Evolutionary conservation across 2,797 vertebrate genomes (phyloP), one percentile per base, ranked within the genome.

Genomic region (Anomalospiza imberbis): DNA sequence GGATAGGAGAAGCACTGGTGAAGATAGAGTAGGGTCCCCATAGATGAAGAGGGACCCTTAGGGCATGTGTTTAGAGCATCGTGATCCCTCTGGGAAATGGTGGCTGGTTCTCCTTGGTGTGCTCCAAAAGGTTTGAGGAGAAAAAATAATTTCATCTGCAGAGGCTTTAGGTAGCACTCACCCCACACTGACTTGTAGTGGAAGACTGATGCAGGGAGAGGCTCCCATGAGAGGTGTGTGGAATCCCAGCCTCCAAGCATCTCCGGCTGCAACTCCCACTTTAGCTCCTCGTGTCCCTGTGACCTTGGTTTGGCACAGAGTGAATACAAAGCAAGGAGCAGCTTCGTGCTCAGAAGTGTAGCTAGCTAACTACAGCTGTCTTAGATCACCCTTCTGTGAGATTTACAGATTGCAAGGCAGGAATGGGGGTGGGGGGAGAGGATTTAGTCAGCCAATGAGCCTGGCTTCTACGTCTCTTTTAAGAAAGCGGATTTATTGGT

Each of bases 401-500:
- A 96, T 96, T 82, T 93, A 91, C 89, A 96, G 95, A 96, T 96
- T 95, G 88, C 77, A 40, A 91, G 60, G 85, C 92, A 93, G 79
- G 48, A 92, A 84, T 71, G 92, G 89, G 91, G 66, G 88, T 89
- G 88, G 83, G 83, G 85, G 78, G 42, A 94, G 63, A 95, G 92
- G 89, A 94, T 91, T 96, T 94, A 97, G 92, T 94, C 94, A 96
- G 94, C 71, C 44, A 63, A 95, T 86, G 77, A 96, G 94, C 93
- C 94, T 89, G 89, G 80, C 74, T 96, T 91, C 93, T 91, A 78
- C 76, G 85, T 86, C 88, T 95, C 91, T 96, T 88, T 91, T 92
- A 96, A 96, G 93, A 96, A 96, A 95, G 91, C 4, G 77, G 95
- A 96, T 97, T 94, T 97, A 94, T 97, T 96, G 94, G 95, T 96